Evolutionary conservation across 1,140 invertebrate species (phyloP), one percentile per base, ranked within the genome.

Genomic region (Atta texana): DNA sequence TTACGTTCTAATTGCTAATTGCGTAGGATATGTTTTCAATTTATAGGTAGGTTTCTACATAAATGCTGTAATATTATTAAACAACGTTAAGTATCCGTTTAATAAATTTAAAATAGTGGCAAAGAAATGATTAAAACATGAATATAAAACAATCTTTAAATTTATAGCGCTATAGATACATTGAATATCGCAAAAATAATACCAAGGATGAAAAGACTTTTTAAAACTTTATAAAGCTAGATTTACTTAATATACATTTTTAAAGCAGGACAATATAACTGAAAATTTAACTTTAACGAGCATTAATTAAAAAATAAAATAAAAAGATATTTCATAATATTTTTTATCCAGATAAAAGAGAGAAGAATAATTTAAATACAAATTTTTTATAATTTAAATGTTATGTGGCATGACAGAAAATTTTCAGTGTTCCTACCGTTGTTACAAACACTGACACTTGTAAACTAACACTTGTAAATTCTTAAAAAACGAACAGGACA

Each of bases 1-100:
- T 81, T 71, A 71, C 28, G 77, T 69, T 55, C 66, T 57, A 71
- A 81, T 49, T 81, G 51, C 78, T 71, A 81, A 71, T 44, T 71
- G 78, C 64, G 66, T 81, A n/a, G 78, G 78, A 81, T 28, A 44
- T 21, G 21, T 81, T 71, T 71, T 10, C 16, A 57, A 69, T 55
- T 81, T 28, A 71, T 49, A 78, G 66, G 1, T 44, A 21, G 21
- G 4, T 71, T 57, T 59, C 68, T 57, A 44, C 39, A 12, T 10
- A 71, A 69, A 57, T 21, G 16, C 4, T 34, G 49, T 66, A 51
- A 66, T 59, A 69, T 44, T 57, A 16, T 55, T 80, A 16, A 68
- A 34, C 28, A 24, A n/a, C 51, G 7, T 81, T 14, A 49, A 69
- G 24, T 16, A 34, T 57, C n/a, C n/a, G 31, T 55, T 57, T 55